A percentile compares a stretch with the other conserved stretches of the same genome.
phyloP scores from a whole-genome alignment of 2,113 vertebrate species.

The Callorhinus ursinus region DNA sequence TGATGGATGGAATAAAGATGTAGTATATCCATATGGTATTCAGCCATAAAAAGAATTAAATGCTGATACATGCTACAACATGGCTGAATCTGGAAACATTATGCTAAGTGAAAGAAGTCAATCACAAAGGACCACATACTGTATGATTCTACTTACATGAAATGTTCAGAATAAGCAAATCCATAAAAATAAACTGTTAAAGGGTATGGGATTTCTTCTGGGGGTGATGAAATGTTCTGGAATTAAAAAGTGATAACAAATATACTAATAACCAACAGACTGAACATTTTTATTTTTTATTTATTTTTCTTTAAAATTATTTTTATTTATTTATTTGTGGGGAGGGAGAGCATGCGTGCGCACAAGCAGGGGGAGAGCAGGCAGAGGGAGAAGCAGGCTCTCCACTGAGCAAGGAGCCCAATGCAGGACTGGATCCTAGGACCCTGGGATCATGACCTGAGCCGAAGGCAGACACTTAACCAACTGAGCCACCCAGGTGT shows the following conservation, averaged over 20 bases:
- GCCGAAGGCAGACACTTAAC: not conserved
- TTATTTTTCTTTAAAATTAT: too few species aligned
- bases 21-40: not conserved
- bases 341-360: accelerated
- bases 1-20: not conserved
- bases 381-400: not conserved
- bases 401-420: not conserved
- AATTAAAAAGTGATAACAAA: not conserved
- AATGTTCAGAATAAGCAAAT: constrained; percentile 32
- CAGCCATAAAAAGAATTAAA: not conserved
- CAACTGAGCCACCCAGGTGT: not conserved
- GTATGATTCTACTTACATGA: not conserved
- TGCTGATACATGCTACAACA: not conserved
- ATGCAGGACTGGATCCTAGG: not conserved
- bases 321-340: not conserved
- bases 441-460: not conserved
- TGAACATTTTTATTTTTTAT: not conserved
- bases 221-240: not conserved
- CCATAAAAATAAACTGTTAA: not conserved
- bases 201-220: not conserved
- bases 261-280: not conserved
- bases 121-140: not conserved
- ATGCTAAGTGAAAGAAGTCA: not conserved
- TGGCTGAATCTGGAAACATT: constrained; percentile 23
- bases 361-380: not conserved